These are phyloP conservation scores for Drosophila picticornis DNA, from an alignment of 2,888 invertebrate genomes.

Conservation along the genomic window DNA sequence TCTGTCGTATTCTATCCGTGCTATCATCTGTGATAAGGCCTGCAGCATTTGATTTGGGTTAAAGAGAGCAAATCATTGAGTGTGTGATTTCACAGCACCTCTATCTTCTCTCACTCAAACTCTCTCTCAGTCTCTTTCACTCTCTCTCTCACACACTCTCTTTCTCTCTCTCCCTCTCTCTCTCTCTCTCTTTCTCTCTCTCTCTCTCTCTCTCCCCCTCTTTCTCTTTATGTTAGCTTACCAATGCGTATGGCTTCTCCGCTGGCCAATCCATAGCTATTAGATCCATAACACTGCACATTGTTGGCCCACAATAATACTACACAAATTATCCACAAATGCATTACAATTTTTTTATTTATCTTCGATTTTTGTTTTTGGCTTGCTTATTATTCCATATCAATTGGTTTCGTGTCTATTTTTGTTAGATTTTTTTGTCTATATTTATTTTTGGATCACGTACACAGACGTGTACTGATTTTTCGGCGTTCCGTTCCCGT, in stretches of 20 bases:
- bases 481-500: conserved; percentile 25
- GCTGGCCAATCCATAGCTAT: conserved; percentile 35
- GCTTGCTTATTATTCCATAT: not conserved
- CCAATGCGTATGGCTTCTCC: conserved; percentile 63
- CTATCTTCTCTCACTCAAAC: not conserved
- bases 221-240: conserved; percentile 37
- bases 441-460: conserved; percentile 57
- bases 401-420: conserved; percentile 28
- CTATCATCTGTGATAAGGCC: conserved; percentile 81
- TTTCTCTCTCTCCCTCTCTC: not conserved
- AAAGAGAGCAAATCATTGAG: conserved; percentile 13
- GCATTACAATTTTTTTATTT: conserved; percentile 46
- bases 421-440: conserved; percentile 32
- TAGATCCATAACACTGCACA: conserved; percentile 48
- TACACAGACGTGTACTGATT: conserved; percentile 24
- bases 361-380: not conserved
- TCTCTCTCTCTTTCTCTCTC: not conserved
- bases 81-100: not conserved
- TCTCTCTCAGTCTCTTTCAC: not conserved
- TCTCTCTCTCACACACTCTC: not conserved
- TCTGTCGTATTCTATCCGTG: conserved; percentile 69
- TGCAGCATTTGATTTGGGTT: conserved; percentile 48
- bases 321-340: conserved; percentile 33
- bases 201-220: not conserved
- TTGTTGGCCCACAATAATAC: conserved; percentile 40